These are phyloP conservation scores for Heptranchias perlo DNA, from an alignment of 2,113 vertebrate species.

Conservation along the genomic window DNA sequence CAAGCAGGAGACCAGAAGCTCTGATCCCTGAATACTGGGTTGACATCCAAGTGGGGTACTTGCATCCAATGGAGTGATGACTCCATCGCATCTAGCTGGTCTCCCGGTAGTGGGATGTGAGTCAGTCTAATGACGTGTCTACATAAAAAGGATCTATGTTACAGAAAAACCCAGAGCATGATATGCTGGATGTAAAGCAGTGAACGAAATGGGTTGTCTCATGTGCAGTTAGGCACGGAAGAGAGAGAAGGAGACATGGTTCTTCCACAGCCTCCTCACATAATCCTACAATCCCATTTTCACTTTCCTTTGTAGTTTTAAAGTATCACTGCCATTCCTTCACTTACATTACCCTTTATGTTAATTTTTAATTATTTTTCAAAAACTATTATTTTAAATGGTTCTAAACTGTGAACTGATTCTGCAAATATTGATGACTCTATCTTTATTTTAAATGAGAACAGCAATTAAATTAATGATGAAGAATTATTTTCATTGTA, in stretches of 20 bases:
- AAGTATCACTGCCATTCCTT: neutral
- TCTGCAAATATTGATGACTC: neutral
- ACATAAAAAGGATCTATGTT: neutral
- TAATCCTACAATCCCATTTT: neutral
- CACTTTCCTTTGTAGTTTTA: neutral
- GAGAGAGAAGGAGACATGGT: neutral
- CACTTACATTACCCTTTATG: neutral
- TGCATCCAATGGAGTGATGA: neutral
- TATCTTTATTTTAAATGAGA: neutral
- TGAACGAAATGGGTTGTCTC: neutral
- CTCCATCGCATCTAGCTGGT: neutral
- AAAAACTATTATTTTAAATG: neutral
- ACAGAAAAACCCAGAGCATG: neutral
- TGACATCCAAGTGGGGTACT: neutral
- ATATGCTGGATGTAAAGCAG: neutral
- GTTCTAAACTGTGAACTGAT: neutral
- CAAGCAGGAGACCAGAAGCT: neutral
- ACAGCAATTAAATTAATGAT: neutral
- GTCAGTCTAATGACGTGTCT: neutral
- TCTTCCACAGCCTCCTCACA: neutral
- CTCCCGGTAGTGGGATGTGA: neutral
- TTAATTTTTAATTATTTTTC: neutral
- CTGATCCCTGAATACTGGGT: neutral
- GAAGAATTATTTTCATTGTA: neutral
- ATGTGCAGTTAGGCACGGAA: neutral